Evolutionary conservation across 1,140 invertebrate species (phyloP), one percentile per base, ranked within the genome.

Genomic region (Zelostemma sp.): DNA sequence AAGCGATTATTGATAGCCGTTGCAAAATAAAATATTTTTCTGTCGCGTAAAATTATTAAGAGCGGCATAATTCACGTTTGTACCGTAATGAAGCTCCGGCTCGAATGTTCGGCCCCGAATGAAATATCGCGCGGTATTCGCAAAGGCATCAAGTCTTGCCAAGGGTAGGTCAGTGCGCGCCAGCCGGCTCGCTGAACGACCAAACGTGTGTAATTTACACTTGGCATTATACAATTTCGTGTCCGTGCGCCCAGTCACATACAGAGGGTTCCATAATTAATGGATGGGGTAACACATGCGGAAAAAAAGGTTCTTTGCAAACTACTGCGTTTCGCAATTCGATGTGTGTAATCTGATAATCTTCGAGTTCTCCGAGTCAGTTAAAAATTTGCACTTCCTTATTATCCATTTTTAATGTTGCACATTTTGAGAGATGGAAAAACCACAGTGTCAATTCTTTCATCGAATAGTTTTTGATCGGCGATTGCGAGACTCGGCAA

Each of bases 81-180:
- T 50, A 50, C 14, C 1, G 48, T 35, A 33, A 57, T 48, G 46
- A 58, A 38, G 25, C 18, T 45, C 25, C 15, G n/a, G 16, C 28
- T 47, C 15, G 15, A 58, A 58, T 49, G 45, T 41, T 43, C 46
- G 31, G 25, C 8, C n/a, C 45, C 6, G 41, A 50, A 57, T 68
- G 55, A 64, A 72, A 64, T 51, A 31, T 46, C 38, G n/a, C 16
- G 16, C 15, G 19, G n/a, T 58, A 43, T 58, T 38, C 45, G 49
- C 12, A 48, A 25, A 63, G 41, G 41, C 53, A 50, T 59, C 67
- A 73, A 73, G 67, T 72, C 61, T 57, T 54, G 46, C 45, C 60
- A 60, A 68, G 63, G 76, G 64, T 76, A 77, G 74, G 74, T 77
- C 76, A 77, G 76, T 76, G 65, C 53, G 51, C 56, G 51, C 45